phyloP scores from a whole-genome alignment of 2,888 invertebrate species.

The Mesorhabditis sp. region DNA sequence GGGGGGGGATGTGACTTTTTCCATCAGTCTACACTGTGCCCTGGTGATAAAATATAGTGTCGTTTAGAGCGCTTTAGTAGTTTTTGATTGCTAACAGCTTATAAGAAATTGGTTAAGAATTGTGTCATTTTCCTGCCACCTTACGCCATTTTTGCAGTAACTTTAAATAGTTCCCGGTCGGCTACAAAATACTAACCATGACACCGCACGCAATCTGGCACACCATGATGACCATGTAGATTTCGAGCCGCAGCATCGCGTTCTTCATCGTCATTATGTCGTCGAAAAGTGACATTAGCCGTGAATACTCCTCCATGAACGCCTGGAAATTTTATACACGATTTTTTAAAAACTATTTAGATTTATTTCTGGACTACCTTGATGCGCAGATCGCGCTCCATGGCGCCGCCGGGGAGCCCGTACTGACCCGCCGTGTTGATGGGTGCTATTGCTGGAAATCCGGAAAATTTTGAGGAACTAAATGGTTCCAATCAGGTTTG shows the following conservation, averaged over 20 bases:
- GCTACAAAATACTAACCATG: constrained; percentile 21
- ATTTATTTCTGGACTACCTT: constrained; percentile 13
- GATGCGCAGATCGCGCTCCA: constrained; percentile 35
- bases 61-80: too few species aligned
- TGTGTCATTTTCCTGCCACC: too few species aligned
- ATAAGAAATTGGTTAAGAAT: too few species aligned
- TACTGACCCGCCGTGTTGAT: neutral
- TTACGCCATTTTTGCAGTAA: too few species aligned
- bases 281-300: constrained; percentile 32
- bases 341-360: neutral
- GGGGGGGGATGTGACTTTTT: too few species aligned
- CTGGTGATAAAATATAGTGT: too few species aligned
- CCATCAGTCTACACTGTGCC: too few species aligned
- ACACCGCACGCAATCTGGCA: constrained; percentile 32
- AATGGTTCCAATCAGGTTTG: too few species aligned
- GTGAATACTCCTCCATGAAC: constrained; percentile 35
- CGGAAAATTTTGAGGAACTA: too few species aligned
- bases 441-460: too few species aligned
- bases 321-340: constrained; percentile 14
- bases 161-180: neutral
- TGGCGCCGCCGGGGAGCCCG: constrained; percentile 8
- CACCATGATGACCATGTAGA: constrained; percentile 41
- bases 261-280: constrained; percentile 38
- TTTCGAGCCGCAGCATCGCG: constrained; percentile 34
- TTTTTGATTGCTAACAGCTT: too few species aligned